These are phyloP conservation scores for Calliopsis andreniformis DNA, from an alignment of 1,140 invertebrate species.

Conservation along the genomic window DNA sequence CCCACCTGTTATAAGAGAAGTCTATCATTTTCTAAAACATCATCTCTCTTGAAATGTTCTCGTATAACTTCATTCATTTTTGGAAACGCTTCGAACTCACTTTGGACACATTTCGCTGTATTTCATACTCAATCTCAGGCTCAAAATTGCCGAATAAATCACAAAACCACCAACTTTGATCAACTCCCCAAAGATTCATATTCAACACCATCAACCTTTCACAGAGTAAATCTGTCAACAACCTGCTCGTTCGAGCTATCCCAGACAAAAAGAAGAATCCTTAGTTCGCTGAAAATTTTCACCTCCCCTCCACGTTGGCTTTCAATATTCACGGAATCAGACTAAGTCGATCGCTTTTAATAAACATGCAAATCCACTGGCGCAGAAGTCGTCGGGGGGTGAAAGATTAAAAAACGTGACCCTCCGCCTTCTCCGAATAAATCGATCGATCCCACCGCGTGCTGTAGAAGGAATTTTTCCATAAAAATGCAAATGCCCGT, in stretches of 20 bases:
- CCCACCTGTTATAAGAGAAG: no score
- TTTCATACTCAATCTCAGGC: no score
- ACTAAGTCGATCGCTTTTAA: slow-evolving; percentile 44
- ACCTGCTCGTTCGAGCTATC: background rate
- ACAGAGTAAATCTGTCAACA: background rate
- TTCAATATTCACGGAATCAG: slow-evolving; percentile 43
- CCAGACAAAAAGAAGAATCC: background rate
- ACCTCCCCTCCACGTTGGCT: background rate
- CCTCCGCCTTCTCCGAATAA: background rate
- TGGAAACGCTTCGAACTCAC: no score
- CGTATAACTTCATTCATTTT: no score
- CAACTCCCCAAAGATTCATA: background rate
- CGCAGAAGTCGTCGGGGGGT: slow-evolving; percentile 34
- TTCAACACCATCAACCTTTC: background rate
- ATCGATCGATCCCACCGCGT: slow-evolving; percentile 8
- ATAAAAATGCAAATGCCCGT: slow-evolving; percentile 52
- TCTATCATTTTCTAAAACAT: no score
- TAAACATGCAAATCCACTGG: slow-evolving; percentile 48
- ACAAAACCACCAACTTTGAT: background rate
- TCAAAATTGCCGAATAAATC: background rate
- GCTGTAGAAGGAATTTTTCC: slow-evolving; percentile 43
- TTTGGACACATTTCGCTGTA: no score
- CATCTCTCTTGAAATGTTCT: no score
- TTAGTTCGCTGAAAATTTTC: background rate
- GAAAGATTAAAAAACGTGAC: slow-evolving; percentile 53